Evolutionary conservation across 2,888 invertebrate genomes (phyloP).

Genomic region (Adineta ricciae): DNA sequence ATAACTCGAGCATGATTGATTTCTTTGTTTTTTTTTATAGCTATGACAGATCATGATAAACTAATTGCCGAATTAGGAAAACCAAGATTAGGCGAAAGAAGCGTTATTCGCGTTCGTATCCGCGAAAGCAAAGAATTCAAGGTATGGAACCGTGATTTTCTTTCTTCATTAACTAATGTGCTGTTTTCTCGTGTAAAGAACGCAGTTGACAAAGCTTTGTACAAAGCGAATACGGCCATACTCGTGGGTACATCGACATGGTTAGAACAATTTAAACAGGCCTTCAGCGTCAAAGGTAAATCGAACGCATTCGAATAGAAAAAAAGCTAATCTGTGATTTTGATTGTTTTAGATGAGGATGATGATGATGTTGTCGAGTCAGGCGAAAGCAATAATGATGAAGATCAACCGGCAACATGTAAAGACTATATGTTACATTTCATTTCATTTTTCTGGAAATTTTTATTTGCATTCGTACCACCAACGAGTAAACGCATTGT

Average conservation of each 20-base stretch:
- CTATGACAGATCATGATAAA: constrained; percentile 44
- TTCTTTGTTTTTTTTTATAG: background rate
- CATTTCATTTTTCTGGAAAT: constrained; percentile 92
- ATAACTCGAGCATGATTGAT: background rate
- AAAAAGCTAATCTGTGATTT: too few species aligned
- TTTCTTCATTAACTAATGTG: background rate
- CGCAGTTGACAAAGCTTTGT: constrained; percentile 92
- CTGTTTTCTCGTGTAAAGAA: constrained; percentile 57
- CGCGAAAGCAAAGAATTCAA: constrained; percentile 98
- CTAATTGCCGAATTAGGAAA: constrained; percentile 62
- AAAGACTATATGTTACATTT: constrained; percentile 90
- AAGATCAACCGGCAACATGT: constrained; percentile 62
- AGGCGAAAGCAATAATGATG: constrained; percentile 37
- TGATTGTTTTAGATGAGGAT: constrained; percentile 35
- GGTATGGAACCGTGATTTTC: constrained; percentile 55
- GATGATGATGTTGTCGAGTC: constrained; percentile 36
- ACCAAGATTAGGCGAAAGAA: constrained; percentile 77
- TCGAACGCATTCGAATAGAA: background rate
- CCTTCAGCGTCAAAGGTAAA: constrained; percentile 73
- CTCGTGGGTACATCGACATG: constrained; percentile 86
- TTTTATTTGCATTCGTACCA: constrained; percentile 90
- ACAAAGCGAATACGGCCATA: constrained; percentile 82
- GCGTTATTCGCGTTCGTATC: constrained; percentile 74
- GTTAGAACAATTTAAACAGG: constrained; percentile 96
- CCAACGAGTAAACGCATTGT: constrained; percentile 67